A percentile compares a stretch with the other conserved stretches of the same genome.
phyloP scores from a whole-genome alignment of 2,113 vertebrate species.

The Glareola pratincola region DNA sequence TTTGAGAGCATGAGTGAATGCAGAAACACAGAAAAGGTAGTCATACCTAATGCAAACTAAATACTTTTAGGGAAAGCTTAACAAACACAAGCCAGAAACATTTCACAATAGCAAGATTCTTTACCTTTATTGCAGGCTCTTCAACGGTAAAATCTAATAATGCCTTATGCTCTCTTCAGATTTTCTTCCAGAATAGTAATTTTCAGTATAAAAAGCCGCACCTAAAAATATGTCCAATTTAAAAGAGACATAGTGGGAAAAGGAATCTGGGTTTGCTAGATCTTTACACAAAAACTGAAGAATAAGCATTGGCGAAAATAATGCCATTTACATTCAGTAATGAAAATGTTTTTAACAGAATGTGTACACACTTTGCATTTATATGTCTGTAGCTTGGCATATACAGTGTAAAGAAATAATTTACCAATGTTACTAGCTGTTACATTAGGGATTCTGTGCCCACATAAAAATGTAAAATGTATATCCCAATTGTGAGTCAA shows the following conservation, averaged over 20 bases:
- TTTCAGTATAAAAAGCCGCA: constrained; percentile 19
- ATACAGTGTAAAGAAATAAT: constrained; percentile 27
- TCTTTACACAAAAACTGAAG: constrained; percentile 22
- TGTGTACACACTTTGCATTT: constrained; percentile 55
- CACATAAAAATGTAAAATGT: constrained; percentile 51
- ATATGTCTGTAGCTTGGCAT: constrained; percentile 36
- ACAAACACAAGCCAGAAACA: neutral
- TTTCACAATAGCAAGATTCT: neutral
- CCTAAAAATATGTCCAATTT: neutral
- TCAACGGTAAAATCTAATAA: constrained; percentile 23
- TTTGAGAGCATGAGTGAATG: neutral
- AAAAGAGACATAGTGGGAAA: neutral
- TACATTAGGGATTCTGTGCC: constrained; percentile 40
- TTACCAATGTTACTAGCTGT: neutral
- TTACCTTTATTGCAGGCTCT: constrained; percentile 6
- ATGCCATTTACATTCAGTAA: constrained; percentile 56
- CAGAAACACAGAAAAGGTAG: neutral
- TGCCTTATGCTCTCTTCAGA: neutral
- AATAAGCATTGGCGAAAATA: neutral
- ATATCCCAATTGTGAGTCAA: neutral
- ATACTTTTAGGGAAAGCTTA: neutral
- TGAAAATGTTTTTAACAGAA: constrained; percentile 61
- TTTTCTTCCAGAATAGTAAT: neutral
- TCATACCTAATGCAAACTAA: neutral
- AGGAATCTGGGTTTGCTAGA: neutral